Base-by-base conservation (phyloP, 2,113 vertebrate genomes). In the Australoheros scitulus region DNA sequence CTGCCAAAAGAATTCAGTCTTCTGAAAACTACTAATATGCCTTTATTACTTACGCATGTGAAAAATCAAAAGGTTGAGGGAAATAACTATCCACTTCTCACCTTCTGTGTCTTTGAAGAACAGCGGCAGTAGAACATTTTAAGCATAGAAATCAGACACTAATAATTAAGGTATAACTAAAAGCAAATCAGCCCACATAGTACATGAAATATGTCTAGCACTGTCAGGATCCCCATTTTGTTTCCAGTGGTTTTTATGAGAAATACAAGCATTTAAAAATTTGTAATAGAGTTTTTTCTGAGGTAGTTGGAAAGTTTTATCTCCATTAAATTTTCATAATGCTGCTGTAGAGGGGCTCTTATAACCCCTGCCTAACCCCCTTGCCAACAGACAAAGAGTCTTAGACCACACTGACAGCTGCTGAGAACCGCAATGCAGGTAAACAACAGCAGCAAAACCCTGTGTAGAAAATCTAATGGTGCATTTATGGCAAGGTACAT, bases 361-460 rank as follows among this genome's bases (percentile, higher is more conserved):
- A 36, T 13, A 18, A 57, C 34, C 63, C 18, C 36, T 43, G 22
- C 55, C 34, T 22, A 41, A 68, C 36, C 24, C 11, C 34, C 50
- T 24, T 52, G 13, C 9, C 32, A 26, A 20, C 32, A 79, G 34
- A 65, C 32, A 65, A 38, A 79, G 29, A 56, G 15, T 36, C 5
- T 78, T 36, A 34, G 26, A 47, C 1, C 18, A 68, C 61, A 75
- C 11, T 80, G 38, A 81, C 50, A 50, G 4, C 63, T 61, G 56
- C 43, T 65, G 8, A 36, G 13, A 61, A 34, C n/a, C 15, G 57
- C 13, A 20, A 11, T 26, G 74, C 15, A 76, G 38, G 55, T 72
- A 18, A 86, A 89, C 2, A 22, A 29, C 76, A 84, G 41, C 77
- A 79, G 78, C 77, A 81, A 68, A 82, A n/a, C 38, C 22, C 20